phyloP scores from a whole-genome alignment of 2,797 vertebrate genomes.

The Nyctibius grandis region DNA sequence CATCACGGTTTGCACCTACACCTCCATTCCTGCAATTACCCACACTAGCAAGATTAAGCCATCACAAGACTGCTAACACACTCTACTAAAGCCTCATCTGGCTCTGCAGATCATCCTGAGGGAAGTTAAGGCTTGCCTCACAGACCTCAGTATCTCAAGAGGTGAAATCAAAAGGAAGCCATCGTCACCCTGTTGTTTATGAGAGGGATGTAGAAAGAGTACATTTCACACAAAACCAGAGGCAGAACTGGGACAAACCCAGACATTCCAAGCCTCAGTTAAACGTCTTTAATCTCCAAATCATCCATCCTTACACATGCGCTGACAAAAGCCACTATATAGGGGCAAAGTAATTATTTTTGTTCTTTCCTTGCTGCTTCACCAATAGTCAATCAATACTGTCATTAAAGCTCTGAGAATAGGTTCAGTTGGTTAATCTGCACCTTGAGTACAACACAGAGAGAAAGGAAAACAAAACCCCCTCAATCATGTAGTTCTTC shows the following conservation, averaged over 20 bases:
- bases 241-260: not conserved
- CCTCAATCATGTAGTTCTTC: not conserved
- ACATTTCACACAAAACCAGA: not conserved
- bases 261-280: not conserved
- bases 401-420: constrained; percentile 40
- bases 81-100: not conserved
- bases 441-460: not conserved
- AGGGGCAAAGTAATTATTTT: constrained; percentile 43
- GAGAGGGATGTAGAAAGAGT: not conserved
- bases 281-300: not conserved
- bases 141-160: not conserved
- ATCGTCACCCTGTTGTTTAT: not conserved
- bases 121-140: not conserved
- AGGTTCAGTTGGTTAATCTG: constrained; percentile 46
- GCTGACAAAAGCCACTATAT: not conserved
- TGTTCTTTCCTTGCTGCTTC: constrained; percentile 23
- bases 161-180: not conserved
- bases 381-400: constrained; percentile 47
- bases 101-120: not conserved
- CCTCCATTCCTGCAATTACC: not conserved
- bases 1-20: not conserved
- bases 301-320: not conserved
- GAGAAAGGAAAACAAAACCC: constrained; percentile 15
- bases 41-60: not conserved
- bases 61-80: not conserved